phyloP scores from a whole-genome alignment of 2,888 invertebrate genomes.

The Apotomis capreana region DNA sequence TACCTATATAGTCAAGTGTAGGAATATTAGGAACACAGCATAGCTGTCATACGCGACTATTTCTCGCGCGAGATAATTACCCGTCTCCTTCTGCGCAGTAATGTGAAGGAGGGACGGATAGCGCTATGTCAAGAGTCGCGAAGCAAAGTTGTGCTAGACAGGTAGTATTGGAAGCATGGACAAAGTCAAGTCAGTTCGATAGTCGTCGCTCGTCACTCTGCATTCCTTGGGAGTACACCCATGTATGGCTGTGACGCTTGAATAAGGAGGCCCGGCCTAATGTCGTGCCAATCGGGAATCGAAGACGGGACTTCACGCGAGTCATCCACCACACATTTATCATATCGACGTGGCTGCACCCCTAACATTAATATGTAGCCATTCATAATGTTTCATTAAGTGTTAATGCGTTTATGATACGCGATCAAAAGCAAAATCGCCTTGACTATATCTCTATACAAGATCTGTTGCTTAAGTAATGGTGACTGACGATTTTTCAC shows the following conservation, averaged over 20 bases:
- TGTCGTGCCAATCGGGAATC: conserved; percentile 68
- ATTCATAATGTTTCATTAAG: conserved; percentile 82
- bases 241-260: conserved; percentile 39
- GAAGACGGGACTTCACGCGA: conserved; percentile 66
- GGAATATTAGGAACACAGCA: too few relatives aligned
- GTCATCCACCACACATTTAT: conserved; percentile 77
- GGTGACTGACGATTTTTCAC: conserved; percentile 40
- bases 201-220: conserved; percentile 26
- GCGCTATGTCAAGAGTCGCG: too few relatives aligned
- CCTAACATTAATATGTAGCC: conserved; percentile 71
- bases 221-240: conserved; percentile 24
- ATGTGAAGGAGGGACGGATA: too few relatives aligned
- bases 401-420: conserved; percentile 72
- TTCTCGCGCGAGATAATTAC: too few relatives aligned
- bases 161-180: not conserved
- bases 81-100: too few relatives aligned
- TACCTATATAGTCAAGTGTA: not conserved
- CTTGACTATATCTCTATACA: conserved; percentile 40
- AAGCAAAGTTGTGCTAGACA: too few relatives aligned
- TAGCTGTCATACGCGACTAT: too few relatives aligned
- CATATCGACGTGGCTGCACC: conserved; percentile 76
- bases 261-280: conserved; percentile 51
- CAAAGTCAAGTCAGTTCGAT: conserved; percentile 29
- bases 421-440: conserved; percentile 49
- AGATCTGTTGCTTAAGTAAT: conserved; percentile 41